These are phyloP conservation scores for Coreoperca whiteheadi DNA, from an alignment of 2,113 vertebrate species.

Conservation along the genomic window DNA sequence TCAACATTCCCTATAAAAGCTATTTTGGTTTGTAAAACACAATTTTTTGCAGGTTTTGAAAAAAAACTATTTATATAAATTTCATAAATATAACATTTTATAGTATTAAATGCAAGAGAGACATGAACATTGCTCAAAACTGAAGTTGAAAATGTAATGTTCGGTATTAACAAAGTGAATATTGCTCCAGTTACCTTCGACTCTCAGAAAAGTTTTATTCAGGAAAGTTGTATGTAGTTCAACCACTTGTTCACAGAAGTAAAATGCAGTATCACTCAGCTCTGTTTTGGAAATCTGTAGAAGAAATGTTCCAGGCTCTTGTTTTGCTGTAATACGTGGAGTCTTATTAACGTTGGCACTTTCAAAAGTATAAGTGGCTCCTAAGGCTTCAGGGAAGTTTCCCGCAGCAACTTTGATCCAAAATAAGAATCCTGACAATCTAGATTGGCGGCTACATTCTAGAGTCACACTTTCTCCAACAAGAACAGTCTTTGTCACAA, in stretches of 20 bases:
- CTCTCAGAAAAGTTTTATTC: slow-evolving; percentile 12
- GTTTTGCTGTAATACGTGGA: slow-evolving; percentile 2
- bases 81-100: no score
- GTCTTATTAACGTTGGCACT: fast-evolving
- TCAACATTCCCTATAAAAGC: background rate
- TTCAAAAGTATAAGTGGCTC: slow-evolving; percentile 16
- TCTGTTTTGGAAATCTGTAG: slow-evolving; percentile 24
- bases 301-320: slow-evolving; percentile 34
- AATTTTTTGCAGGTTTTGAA: background rate
- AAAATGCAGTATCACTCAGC: slow-evolving; percentile 46
- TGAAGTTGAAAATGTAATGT: background rate
- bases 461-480: slow-evolving; percentile 56
- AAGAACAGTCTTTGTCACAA: slow-evolving; percentile 18
- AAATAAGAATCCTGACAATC: background rate
- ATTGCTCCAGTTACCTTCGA: slow-evolving; percentile 39
- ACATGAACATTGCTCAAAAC: background rate
- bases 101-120: background rate
- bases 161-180: background rate
- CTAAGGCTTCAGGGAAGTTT: slow-evolving; percentile 52
- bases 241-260: slow-evolving; percentile 40
- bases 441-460: slow-evolving; percentile 20
- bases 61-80: background rate
- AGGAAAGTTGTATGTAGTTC: slow-evolving; percentile 1
- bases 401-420: slow-evolving; percentile 50
- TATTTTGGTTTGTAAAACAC: background rate